phyloP scores from a whole-genome alignment of 2,888 invertebrate genomes.

The Hesperia comma region DNA sequence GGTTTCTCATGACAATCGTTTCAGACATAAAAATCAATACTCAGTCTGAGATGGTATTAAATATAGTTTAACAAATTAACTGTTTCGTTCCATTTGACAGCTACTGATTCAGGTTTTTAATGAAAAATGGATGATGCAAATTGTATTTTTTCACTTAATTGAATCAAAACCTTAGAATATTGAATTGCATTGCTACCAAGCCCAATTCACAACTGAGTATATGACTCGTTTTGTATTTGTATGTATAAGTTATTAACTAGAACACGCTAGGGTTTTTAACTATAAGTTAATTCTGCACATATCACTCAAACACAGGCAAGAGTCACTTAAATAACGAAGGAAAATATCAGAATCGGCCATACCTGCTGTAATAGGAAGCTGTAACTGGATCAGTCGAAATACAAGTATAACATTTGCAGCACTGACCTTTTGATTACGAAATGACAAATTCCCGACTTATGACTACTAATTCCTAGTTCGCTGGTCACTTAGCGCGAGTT shows the following conservation, averaged over 20 bases:
- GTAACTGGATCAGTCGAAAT: slow-evolving; percentile 11
- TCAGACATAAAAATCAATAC: slow-evolving; percentile 51
- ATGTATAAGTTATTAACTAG: not conserved
- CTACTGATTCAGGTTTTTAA: too few species aligned
- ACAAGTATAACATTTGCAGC: slow-evolving; percentile 27
- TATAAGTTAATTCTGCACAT: slow-evolving; percentile 35
- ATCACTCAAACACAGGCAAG: slow-evolving; percentile 23
- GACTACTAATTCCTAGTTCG: slow-evolving; percentile 42
- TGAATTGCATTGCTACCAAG: slow-evolving; percentile 8
- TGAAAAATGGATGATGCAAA: too few species aligned
- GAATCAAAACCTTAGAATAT: not conserved
- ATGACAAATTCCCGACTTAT: slow-evolving; percentile 38
- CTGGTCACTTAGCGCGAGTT: slow-evolving; percentile 73
- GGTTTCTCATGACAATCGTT: slow-evolving; percentile 17
- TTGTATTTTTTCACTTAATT: too few species aligned
- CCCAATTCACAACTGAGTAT: not conserved
- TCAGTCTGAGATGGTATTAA: slow-evolving; percentile 35
- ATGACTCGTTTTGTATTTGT: not conserved
- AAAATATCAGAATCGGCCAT: slow-evolving; percentile 30
- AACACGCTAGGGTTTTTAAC: not conserved
- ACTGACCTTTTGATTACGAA: slow-evolving; percentile 46
- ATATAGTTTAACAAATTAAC: not conserved
- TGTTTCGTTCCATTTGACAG: not conserved
- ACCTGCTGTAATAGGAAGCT: slow-evolving; percentile 23
- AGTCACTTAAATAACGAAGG: slow-evolving; percentile 21